A percentile compares a stretch with the other conserved stretches of the same genome.
Conservation (phyloP, 2,888 invertebrate species). For the Meliscaeva auricollis region DNA sequence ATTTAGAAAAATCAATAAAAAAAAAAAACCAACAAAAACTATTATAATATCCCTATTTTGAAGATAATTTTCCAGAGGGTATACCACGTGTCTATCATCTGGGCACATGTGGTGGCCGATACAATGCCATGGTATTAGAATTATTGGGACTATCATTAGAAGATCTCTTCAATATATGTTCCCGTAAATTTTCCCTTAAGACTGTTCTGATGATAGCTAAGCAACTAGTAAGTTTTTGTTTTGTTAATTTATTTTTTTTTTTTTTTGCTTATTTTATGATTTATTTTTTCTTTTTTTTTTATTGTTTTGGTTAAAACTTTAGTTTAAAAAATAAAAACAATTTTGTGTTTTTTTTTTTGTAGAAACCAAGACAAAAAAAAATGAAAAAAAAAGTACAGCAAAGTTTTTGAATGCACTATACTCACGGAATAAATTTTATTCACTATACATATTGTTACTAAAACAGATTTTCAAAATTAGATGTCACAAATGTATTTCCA, state of each 20-base stretch:
- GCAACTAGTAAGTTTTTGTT: conserved; percentile 92
- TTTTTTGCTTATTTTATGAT: conserved; percentile 59
- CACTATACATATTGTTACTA: conserved; percentile 34
- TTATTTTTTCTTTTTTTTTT: conserved; percentile 28
- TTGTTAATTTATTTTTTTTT: conserved; percentile 62
- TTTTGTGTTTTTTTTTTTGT: conserved; percentile 28
- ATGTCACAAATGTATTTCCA: too few species aligned
- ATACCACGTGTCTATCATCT: conserved; percentile 99
- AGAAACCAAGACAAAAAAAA: conserved; percentile 30
- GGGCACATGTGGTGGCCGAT: conserved; percentile 98
- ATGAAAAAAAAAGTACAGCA: not conserved
- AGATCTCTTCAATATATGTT: conserved; percentile 99
- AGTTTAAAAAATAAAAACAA: not conserved
- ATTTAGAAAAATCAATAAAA: conserved; percentile 24
- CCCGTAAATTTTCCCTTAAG: conserved; percentile 98
- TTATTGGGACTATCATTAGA: conserved; percentile 99
- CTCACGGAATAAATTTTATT: conserved; percentile 57
- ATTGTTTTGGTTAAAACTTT: conserved; percentile 37
- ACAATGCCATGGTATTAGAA: conserved; percentile 99
- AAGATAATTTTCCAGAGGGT: conserved; percentile 90
- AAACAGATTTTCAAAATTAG: not conserved
- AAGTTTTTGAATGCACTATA: conserved; percentile 66
- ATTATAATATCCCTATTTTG: conserved; percentile 65
- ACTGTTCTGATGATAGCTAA: conserved; percentile 99
- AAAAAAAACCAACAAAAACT: conserved; percentile 21